These are phyloP conservation scores for Sitta europaea DNA, from an alignment of 2,113 vertebrate genomes.

Conservation along the genomic window DNA sequence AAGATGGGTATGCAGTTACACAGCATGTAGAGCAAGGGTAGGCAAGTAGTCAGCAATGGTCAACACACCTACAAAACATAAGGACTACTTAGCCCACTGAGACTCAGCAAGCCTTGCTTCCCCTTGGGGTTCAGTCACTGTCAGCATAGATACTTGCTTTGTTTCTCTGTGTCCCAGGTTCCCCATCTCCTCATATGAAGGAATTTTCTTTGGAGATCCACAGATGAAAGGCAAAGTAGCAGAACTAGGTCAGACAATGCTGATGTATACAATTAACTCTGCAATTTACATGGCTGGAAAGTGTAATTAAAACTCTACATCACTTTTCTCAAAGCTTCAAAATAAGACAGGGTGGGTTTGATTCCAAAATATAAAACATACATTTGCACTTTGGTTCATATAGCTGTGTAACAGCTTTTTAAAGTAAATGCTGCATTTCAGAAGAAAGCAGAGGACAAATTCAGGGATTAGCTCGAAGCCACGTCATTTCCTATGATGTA, in stretches of 20 bases:
- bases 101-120: neutral
- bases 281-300: slow-evolving; percentile 23
- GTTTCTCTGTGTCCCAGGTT: neutral
- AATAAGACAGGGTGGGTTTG: neutral
- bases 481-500: slow-evolving; percentile 61
- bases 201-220: neutral
- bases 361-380: neutral
- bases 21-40: neutral
- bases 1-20: neutral
- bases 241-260: slow-evolving; percentile 48
- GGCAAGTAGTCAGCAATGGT: neutral
- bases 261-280: slow-evolving; percentile 16
- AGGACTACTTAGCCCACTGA: neutral
- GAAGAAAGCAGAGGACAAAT: slow-evolving; percentile 10
- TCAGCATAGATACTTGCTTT: neutral
- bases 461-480: slow-evolving; percentile 26
- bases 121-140: neutral
- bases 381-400: neutral
- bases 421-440: slow-evolving; percentile 12
- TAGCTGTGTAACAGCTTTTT: neutral
- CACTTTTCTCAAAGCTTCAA: slow-evolving; percentile 4
- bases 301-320: slow-evolving; percentile 19
- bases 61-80: neutral
- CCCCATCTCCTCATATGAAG: neutral
- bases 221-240: neutral